Evolutionary conservation across 1,140 invertebrate genomes (phyloP).

Genomic region (Mesaphorura yosii): DNA sequence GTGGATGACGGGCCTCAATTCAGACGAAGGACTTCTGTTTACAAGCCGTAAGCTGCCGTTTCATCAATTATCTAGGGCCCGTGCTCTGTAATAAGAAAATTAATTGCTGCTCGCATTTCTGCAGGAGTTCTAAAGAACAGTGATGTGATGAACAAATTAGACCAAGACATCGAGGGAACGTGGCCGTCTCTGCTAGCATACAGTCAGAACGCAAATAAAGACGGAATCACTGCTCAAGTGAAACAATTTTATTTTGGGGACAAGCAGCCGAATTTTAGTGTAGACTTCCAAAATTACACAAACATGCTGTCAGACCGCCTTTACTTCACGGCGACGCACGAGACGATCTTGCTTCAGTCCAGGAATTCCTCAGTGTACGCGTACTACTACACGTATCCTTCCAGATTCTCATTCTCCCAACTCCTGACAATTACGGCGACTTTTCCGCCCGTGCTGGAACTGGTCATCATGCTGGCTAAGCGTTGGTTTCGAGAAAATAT

Average conservation of each 20-base stretch:
- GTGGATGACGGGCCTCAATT: conserved; percentile 25
- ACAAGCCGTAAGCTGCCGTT: conserved; percentile 5
- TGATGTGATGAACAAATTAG: neutral
- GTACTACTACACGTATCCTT: conserved; percentile 11
- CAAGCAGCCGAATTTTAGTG: neutral
- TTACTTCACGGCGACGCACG: conserved; percentile 14
- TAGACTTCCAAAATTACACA: conserved; percentile 10
- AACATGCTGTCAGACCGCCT: conserved; percentile 20
- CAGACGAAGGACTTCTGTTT: conserved; percentile 16
- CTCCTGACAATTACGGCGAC: conserved; percentile 10
- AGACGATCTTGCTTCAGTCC: conserved; percentile 12
- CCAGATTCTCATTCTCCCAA: conserved; percentile 9
- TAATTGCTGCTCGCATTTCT: neutral
- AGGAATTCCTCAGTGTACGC: conserved; percentile 11
- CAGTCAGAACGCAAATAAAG: conserved; percentile 5
- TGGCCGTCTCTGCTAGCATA: neutral
- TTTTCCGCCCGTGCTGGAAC: conserved; percentile 10
- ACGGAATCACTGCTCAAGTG: conserved; percentile 5
- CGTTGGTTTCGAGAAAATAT: conserved; percentile 4
- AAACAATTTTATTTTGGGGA: conserved; percentile 16
- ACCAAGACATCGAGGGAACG: neutral
- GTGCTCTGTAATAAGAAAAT: neutral
- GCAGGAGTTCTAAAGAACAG: conserved; percentile 7
- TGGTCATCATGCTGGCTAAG: neutral
- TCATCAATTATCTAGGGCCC: neutral